Conservation (phyloP, 2,888 invertebrate species). For the Apamea sordens region DNA sequence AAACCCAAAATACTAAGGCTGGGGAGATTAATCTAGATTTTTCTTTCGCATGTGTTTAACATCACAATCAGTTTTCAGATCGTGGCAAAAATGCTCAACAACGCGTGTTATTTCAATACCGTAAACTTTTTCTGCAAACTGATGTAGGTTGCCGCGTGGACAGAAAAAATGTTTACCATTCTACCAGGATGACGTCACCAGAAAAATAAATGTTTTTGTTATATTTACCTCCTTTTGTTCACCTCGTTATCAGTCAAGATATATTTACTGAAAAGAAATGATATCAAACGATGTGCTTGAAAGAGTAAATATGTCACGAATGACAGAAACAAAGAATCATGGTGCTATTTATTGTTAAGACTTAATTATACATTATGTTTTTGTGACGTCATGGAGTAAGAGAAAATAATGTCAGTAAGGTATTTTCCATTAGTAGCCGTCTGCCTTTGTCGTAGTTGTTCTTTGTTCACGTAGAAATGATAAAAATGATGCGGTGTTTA, state of each 20-base stretch:
- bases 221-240: neutral
- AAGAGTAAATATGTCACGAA: constrained; percentile 25
- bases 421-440: constrained; percentile 15
- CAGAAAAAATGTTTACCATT: neutral
- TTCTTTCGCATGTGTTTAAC: neutral
- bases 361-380: constrained; percentile 9
- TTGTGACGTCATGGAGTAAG: neutral
- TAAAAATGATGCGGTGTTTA: neutral
- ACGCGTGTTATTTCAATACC: neutral
- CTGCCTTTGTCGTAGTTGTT: neutral
- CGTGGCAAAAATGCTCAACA: neutral
- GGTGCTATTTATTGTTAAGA: constrained; percentile 8
- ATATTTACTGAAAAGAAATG: constrained; percentile 10
- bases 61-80: neutral
- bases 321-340: constrained; percentile 9
- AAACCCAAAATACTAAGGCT: too few species aligned
- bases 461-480: neutral
- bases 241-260: constrained; percentile 5
- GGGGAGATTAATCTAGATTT: neutral
- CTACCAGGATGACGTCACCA: neutral
- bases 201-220: neutral
- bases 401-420: neutral
- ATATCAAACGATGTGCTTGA: constrained; percentile 11
- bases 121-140: neutral
- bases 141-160: neutral